These are phyloP conservation scores for Catagonus wagneri DNA, from an alignment of 2,113 vertebrate genomes.

Conservation along the genomic window DNA sequence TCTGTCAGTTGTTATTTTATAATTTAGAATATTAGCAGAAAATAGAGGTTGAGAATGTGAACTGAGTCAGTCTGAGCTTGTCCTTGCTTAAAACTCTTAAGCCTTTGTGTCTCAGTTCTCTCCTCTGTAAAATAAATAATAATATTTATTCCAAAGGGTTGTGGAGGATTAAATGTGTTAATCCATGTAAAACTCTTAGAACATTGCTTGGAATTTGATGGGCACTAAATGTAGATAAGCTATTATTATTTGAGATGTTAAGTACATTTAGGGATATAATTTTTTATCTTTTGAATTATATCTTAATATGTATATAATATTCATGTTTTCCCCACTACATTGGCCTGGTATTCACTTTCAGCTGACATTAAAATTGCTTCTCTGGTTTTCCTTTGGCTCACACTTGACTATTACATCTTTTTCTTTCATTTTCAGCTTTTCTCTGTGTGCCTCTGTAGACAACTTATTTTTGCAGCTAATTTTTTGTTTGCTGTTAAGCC, in stretches of 20 bases:
- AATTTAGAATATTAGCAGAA: not conserved
- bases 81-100: not conserved
- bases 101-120: not conserved
- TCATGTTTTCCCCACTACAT: not conserved
- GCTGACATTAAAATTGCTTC: not conserved
- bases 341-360: not conserved
- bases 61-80: not conserved
- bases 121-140: not conserved
- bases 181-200: not conserved
- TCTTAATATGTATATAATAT: not conserved
- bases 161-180: not conserved
- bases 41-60: not conserved
- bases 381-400: constrained; percentile 29
- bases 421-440: constrained; percentile 33
- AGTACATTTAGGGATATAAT: not conserved
- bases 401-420: not conserved
- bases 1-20: not conserved
- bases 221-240: not conserved
- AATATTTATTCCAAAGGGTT: not conserved
- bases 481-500: constrained; percentile 1
- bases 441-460: not conserved
- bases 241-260: not conserved
- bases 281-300: not conserved
- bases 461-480: constrained; percentile 7
- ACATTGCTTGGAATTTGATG: not conserved